Evolutionary conservation across 2,113 vertebrate species (phyloP).

Genomic region (Todiramphus chloris): DNA sequence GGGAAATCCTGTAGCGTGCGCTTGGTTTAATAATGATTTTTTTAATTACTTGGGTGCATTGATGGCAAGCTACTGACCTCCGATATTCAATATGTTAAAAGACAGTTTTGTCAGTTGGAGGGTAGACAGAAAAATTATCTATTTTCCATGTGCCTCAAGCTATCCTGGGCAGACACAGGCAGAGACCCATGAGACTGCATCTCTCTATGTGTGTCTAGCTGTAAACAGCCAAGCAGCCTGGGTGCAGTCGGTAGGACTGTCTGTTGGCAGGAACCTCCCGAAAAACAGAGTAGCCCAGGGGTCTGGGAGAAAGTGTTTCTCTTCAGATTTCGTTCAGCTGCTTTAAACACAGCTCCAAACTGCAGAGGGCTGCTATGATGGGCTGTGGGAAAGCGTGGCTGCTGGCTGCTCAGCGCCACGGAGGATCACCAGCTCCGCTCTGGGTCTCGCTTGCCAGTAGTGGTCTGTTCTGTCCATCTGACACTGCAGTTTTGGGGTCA

Average conservation of each 20-base stretch:
- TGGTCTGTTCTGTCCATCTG: neutral
- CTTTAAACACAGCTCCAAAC: neutral
- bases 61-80: conserved; percentile 59
- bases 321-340: neutral
- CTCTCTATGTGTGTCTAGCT: neutral
- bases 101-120: conserved; percentile 55
- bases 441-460: neutral
- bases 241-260: neutral
- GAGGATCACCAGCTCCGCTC: neutral
- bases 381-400: fast-evolving
- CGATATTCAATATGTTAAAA: conserved; percentile 56
- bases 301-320: neutral
- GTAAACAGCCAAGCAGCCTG: neutral
- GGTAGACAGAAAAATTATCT: conserved; percentile 48
- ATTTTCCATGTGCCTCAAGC: conserved; percentile 29
- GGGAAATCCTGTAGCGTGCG: conserved; percentile 29
- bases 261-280: neutral
- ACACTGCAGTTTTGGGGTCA: neutral
- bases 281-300: neutral
- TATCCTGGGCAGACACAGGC: neutral
- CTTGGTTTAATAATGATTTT: conserved; percentile 56
- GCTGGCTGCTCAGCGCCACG: neutral
- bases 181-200: neutral
- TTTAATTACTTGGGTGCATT: conserved; percentile 66
- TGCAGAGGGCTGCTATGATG: neutral